phyloP scores from a whole-genome alignment of 2,113 vertebrate genomes.

The Calyptommatus sinebrachiatus region DNA sequence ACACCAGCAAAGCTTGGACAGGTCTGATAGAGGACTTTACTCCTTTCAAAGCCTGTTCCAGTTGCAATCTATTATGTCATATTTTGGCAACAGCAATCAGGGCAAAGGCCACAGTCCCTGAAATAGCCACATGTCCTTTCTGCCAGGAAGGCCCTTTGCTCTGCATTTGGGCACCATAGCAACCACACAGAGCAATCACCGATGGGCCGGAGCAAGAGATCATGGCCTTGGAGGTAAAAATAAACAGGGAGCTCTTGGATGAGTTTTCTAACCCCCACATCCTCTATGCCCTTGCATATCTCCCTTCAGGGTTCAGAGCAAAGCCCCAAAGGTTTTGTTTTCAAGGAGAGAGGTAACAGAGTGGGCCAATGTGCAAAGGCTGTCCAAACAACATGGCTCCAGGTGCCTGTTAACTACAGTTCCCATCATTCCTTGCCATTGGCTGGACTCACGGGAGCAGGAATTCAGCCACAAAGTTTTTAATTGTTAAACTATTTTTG shows the following conservation, averaged over 20 bases:
- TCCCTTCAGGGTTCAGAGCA: not conserved
- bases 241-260: constrained; percentile 13
- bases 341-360: not conserved
- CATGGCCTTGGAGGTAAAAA: constrained; percentile 23
- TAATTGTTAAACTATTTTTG: too few relatives aligned
- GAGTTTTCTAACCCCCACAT: not conserved
- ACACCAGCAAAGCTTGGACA: not conserved
- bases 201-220: not conserved
- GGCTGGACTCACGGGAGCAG: too few relatives aligned
- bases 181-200: not conserved
- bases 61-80: not conserved
- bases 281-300: not conserved
- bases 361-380: not conserved
- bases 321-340: not conserved
- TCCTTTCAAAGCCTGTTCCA: not conserved
- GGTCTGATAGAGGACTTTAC: not conserved
- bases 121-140: constrained; percentile 27
- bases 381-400: not conserved
- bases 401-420: too few relatives aligned
- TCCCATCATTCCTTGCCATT: too few relatives aligned
- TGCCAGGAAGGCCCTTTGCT: constrained; percentile 25
- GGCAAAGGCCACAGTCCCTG: constrained; percentile 37
- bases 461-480: too few relatives aligned
- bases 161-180: constrained; percentile 9
- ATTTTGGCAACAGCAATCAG: not conserved